Conservation (phyloP, 2,888 invertebrate species). For the Seira sanloemensis region DNA sequence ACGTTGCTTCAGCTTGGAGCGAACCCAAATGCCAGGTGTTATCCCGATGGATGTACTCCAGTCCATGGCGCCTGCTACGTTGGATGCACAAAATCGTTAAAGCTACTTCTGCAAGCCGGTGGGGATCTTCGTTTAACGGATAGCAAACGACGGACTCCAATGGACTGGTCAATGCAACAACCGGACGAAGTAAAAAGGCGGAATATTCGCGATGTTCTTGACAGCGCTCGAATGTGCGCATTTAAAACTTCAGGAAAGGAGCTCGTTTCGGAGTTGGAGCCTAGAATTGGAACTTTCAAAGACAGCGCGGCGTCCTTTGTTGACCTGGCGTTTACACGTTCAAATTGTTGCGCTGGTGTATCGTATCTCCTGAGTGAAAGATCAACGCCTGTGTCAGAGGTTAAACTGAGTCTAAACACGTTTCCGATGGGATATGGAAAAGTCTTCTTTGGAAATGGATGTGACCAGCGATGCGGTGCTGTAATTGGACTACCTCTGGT, state of each 20-base stretch:
- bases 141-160: constrained; percentile 75
- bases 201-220: constrained; percentile 67
- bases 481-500: constrained; percentile 68
- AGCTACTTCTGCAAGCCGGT: constrained; percentile 75
- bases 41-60: constrained; percentile 76
- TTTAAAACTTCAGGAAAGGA: constrained; percentile 61
- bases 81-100: constrained; percentile 75
- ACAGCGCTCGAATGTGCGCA: constrained; percentile 68
- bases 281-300: not conserved
- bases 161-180: constrained; percentile 72
- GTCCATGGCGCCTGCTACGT: constrained; percentile 76
- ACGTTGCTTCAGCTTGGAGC: constrained; percentile 76
- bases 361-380: not conserved
- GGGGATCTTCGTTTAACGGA: constrained; percentile 77
- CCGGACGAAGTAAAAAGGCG: constrained; percentile 59
- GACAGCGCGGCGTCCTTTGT: not conserved
- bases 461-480: constrained; percentile 68
- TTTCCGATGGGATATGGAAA: constrained; percentile 53
- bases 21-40: constrained; percentile 76
- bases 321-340: not conserved
- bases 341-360: not conserved
- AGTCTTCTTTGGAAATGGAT: constrained; percentile 68
- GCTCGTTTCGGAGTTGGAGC: constrained; percentile 49
- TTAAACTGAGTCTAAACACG: constrained; percentile 11
- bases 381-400: not conserved